Percentiles rank a stretch among this genome's conserved stretches.
Evolutionary conservation across 1,140 invertebrate species (phyloP).

Genomic region (Goniozus legneri): DNA sequence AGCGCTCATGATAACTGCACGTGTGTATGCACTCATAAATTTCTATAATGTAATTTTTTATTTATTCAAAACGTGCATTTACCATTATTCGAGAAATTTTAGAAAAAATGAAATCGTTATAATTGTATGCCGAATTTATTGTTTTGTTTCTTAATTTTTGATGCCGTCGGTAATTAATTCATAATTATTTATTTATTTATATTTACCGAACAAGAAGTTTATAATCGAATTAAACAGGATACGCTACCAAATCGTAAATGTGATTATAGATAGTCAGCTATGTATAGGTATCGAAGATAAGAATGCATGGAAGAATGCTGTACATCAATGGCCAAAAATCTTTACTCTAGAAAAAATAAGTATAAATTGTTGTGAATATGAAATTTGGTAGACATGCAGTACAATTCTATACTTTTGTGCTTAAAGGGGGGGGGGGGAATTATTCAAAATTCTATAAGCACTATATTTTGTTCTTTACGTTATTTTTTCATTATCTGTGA

Average conservation of each 20-base stretch:
- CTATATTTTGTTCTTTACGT: constrained; percentile 17
- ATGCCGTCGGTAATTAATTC: constrained; percentile 9
- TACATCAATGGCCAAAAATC: constrained; percentile 9
- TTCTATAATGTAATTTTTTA: too few relatives aligned
- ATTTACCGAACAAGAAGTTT: too few relatives aligned
- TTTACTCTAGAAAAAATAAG: not conserved
- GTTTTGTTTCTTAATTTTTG: constrained; percentile 2
- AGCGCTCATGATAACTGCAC: too few relatives aligned
- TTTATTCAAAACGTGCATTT: too few relatives aligned
- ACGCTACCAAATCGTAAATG: constrained; percentile 22
- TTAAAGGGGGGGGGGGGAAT: too few relatives aligned
- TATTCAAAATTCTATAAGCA: too few relatives aligned
- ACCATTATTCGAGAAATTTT: too few relatives aligned
- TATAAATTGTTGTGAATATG: not conserved
- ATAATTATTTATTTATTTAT: constrained; percentile 11
- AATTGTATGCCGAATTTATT: too few relatives aligned
- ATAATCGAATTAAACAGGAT: constrained; percentile 17
- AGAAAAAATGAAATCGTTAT: too few relatives aligned
- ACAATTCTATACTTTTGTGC: too few relatives aligned
- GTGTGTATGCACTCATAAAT: too few relatives aligned
- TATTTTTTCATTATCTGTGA: constrained; percentile 34
- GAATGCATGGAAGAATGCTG: constrained; percentile 35
- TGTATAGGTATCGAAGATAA: constrained; percentile 13
- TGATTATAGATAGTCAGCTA: constrained; percentile 27
- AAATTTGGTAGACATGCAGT: too few relatives aligned